Evolutionary conservation across 2,113 vertebrate genomes (phyloP).

Genomic region (Coracopsis vasa): DNA sequence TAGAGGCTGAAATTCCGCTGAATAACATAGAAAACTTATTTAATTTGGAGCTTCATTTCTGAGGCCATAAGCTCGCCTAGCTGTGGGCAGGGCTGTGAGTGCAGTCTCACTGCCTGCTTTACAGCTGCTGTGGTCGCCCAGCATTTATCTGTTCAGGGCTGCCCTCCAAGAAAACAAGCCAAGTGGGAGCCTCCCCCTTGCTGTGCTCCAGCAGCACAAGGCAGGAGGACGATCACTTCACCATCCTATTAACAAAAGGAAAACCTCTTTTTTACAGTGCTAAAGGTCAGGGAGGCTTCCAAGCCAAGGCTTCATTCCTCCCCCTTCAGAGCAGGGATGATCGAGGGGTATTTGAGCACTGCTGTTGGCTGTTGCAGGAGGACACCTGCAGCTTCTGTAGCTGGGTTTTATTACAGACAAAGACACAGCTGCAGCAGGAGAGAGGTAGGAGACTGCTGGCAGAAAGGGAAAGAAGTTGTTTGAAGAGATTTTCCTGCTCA

Average conservation of each 20-base stretch:
- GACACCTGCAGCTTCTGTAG: background rate
- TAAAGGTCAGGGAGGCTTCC: background rate
- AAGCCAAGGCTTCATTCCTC: background rate
- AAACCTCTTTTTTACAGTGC: background rate
- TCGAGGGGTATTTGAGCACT: background rate
- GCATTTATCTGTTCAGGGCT: background rate
- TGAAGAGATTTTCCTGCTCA: background rate
- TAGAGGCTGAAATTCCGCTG: background rate
- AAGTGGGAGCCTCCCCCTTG: background rate
- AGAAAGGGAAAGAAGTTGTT: background rate
- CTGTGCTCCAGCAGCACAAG: background rate
- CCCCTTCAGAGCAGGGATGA: rapidly evolving
- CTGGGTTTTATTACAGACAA: background rate
- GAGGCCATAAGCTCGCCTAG: background rate
- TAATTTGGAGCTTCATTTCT: background rate
- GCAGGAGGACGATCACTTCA: background rate
- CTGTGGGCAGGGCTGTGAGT: background rate
- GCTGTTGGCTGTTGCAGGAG: background rate
- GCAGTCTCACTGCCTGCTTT: rapidly evolving
- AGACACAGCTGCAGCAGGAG: background rate
- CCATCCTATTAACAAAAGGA: background rate
- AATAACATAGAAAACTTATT: background rate
- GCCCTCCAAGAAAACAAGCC: background rate
- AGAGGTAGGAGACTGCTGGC: background rate
- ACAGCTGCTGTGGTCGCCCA: background rate